These are phyloP conservation scores for Phalanger gymnotis DNA, from an alignment of 2,797 vertebrate genomes.

Conservation along the genomic window DNA sequence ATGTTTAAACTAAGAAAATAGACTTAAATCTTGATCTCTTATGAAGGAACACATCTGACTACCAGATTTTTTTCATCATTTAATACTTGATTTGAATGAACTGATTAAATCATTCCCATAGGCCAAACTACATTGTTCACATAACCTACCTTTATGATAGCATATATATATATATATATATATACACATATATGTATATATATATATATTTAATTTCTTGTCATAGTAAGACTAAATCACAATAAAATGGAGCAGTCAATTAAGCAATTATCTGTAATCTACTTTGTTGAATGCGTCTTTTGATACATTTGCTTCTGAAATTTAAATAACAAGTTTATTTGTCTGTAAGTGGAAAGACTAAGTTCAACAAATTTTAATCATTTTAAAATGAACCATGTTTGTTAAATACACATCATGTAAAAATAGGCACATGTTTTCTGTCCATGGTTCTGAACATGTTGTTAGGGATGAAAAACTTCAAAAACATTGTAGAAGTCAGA, in stretches of 20 bases:
- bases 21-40: conserved; percentile 25
- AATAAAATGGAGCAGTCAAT: conserved; percentile 33
- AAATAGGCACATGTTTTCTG: background rate
- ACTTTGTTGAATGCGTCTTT: background rate
- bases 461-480: background rate
- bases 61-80: background rate
- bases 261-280: conserved; percentile 1
- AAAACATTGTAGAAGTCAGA: background rate
- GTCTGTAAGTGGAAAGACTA: background rate
- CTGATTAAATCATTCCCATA: conserved; percentile 11
- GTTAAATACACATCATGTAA: background rate
- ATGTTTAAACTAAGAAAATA: background rate
- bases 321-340: conserved; percentile 6
- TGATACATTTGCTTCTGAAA: conserved; percentile 29
- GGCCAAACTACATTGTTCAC: conserved; percentile 11
- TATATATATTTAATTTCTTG: conserved; percentile 9
- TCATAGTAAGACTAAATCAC: conserved; percentile 10
- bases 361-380: conserved; percentile 41
- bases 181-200: too few relatives aligned
- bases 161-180: background rate
- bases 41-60: conserved; percentile 4
- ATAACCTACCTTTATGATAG: conserved; percentile 35
- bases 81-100: conserved; percentile 24
- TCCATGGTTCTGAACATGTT: background rate
- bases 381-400: conserved; percentile 30